These are phyloP conservation scores for Clarias magur DNA, from an alignment of 2,113 vertebrate species.

Conservation along the genomic window DNA sequence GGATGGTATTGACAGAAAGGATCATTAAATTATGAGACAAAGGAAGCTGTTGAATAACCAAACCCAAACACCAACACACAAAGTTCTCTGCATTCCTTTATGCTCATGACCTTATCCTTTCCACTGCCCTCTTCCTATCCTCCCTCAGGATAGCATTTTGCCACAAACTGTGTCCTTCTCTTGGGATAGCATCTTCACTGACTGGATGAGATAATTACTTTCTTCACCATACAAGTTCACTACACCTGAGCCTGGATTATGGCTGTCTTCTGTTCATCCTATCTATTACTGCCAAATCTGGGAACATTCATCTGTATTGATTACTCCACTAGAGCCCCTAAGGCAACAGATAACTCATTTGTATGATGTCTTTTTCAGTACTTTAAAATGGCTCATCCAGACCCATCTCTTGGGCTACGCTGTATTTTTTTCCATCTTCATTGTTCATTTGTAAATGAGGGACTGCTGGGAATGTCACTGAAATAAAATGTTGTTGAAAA, in stretches of 20 bases:
- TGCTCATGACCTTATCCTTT: conserved; percentile 22
- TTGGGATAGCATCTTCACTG: background rate
- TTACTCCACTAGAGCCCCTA: background rate
- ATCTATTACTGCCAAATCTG: conserved; percentile 8
- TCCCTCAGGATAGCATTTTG: conserved; percentile 34
- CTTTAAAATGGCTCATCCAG: background rate
- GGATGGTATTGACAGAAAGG: background rate
- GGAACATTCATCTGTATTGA: conserved; percentile 9
- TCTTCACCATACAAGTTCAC: background rate
- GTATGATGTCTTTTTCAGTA: background rate
- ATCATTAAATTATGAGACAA: conserved; percentile 4
- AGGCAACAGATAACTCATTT: background rate
- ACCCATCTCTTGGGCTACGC: background rate
- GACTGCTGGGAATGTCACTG: background rate
- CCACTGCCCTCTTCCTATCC: conserved; percentile 17
- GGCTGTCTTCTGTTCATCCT: conserved; percentile 21
- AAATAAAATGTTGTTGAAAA: background rate
- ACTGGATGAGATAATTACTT: background rate
- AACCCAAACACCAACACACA: background rate
- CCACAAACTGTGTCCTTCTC: conserved; percentile 19
- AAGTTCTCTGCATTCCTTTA: conserved; percentile 30
- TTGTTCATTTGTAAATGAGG: background rate
- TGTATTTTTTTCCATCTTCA: background rate
- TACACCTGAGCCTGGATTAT: conserved; percentile 22
- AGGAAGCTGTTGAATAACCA: background rate